These are phyloP conservation scores for Indri indri DNA, from an alignment of 2,113 vertebrate species.

Conservation along the genomic window DNA sequence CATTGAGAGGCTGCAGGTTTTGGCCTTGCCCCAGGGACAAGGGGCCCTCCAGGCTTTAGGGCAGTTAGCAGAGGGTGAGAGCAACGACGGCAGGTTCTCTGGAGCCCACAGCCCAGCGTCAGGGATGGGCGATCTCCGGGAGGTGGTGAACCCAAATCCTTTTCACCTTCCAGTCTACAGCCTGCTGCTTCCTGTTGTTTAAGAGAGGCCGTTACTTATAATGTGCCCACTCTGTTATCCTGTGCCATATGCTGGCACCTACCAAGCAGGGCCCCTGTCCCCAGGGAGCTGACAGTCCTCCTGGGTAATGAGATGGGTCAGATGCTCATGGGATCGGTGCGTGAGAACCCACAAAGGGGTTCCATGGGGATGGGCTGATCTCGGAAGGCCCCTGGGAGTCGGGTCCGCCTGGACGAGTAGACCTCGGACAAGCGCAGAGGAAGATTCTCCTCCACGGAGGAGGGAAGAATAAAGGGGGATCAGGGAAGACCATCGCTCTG, in stretches of 20 bases:
- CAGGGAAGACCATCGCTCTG: not conserved
- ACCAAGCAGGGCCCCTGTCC: rapidly evolving
- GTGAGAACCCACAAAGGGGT: too few relatives aligned
- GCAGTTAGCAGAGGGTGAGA: not conserved
- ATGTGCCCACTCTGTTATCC: not conserved
- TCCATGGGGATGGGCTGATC: rapidly evolving
- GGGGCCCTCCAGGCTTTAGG: not conserved
- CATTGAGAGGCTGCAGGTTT: not conserved
- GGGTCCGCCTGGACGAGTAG: rapidly evolving
- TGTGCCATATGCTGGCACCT: not conserved
- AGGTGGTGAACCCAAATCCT: rapidly evolving
- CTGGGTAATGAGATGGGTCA: not conserved
- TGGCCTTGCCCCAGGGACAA: not conserved
- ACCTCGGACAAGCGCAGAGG: not conserved
- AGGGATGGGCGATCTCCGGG: not conserved
- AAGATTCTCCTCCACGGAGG: not conserved
- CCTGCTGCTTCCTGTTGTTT: not conserved
- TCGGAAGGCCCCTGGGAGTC: not conserved
- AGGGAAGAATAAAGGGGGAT: not conserved
- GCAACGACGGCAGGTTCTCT: not conserved
- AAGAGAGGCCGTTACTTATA: not conserved
- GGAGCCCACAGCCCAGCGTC: not conserved
- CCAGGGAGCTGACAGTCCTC: not conserved
- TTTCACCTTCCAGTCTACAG: not conserved
- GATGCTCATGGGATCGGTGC: rapidly evolving